A percentile compares a stretch with the other conserved stretches of the same genome.
Conservation (phyloP, 2,113 vertebrate genomes). For the Callocephalon fimbriatum region DNA sequence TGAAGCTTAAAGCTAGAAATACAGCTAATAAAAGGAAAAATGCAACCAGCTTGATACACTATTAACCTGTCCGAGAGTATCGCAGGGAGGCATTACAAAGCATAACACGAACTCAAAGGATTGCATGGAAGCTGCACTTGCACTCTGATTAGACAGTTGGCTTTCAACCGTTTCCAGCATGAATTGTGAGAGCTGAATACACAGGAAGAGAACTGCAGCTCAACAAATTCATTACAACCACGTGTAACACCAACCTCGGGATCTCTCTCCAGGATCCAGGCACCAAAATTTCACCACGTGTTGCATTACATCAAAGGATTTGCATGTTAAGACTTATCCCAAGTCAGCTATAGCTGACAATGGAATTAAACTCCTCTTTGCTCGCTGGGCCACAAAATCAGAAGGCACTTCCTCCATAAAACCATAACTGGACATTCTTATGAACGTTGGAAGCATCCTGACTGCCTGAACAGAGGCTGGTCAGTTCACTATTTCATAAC, state of each 20-base stretch:
- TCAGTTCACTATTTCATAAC: neutral
- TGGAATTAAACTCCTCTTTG: neutral
- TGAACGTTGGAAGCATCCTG: neutral
- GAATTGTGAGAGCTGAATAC: neutral
- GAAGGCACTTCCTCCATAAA: neutral
- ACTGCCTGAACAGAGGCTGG: neutral
- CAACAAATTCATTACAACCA: neutral
- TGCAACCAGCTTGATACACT: neutral
- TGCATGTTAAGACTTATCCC: too few species aligned
- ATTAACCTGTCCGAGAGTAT: neutral
- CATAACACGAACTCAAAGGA: neutral
- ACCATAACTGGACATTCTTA: neutral
- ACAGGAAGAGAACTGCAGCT: neutral
- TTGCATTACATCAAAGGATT: fast-evolving
- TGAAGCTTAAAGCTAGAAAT: neutral
- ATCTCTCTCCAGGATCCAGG: neutral
- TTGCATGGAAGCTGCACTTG: neutral
- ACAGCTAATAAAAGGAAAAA: neutral
- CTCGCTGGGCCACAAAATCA: neutral
- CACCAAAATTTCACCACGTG: neutral
- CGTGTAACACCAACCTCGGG: fast-evolving
- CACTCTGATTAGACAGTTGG: neutral
- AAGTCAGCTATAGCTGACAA: neutral
- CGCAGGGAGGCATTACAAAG: fast-evolving
- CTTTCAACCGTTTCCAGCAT: neutral